Base-by-base conservation (phyloP, 2,113 vertebrate genomes). In the Oceanodroma tethys region DNA sequence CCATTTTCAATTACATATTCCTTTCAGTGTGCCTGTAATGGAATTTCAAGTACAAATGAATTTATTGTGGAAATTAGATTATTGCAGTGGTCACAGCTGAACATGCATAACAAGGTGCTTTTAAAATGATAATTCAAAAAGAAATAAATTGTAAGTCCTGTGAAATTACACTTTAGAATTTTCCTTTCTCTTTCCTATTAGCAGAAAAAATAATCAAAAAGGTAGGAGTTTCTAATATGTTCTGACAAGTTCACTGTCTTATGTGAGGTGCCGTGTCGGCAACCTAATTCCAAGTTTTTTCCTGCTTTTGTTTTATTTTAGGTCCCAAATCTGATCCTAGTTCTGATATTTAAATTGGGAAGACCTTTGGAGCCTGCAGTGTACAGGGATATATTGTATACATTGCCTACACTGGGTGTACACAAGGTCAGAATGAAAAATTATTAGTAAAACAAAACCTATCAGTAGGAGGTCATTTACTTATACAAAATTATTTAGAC, bases 261-360 rank as follows among this genome's bases (percentile, higher is more conserved):
- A 10, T 38, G 2, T 72, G 66, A 71, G 8, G 42, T 19, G 34
- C 36, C 0, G 0, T 32, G 13, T 58, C 52, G 42, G 23, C 34
- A 74, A 40, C 15, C 16, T 34, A 58, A 38, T 58, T 80, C 10
- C 7, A 50, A 81, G 12, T 83, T 91, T 42, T 87, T 96, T 96
- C 14, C 23, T 63, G 6, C 34, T 55, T 93, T 67, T 81, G 26
- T 81, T 97, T 90, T 90, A 60, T 97, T 93, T 96, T 97, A 99
- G 99, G 99, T 99, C 40, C 99, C 99, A 25, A 98, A 98, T 97
- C 95, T 99, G 43, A 98, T 99, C 73, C 98, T 99, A 27, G 98
- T 99, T 87, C 97, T 99, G 93, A 86, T 99, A 97, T 99, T 98
- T 97, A 99, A 98, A 82, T 97, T 99, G 95, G 98, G 98, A 81